These are phyloP conservation scores for Pseudochirops cupreus DNA, from an alignment of 2,797 vertebrate species.

Conservation along the genomic window DNA sequence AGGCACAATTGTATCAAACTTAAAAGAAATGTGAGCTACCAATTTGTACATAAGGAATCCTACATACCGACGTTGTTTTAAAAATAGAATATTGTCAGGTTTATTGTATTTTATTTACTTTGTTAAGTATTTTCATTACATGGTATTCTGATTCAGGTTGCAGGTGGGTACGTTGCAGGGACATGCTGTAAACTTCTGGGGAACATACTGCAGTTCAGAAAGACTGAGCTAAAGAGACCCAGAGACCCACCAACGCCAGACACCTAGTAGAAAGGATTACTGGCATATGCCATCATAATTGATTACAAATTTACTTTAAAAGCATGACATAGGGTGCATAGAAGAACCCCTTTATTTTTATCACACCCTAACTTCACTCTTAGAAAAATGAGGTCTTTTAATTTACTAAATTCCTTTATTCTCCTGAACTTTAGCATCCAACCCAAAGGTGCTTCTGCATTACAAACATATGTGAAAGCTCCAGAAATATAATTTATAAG, in stretches of 20 bases:
- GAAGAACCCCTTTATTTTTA: not conserved
- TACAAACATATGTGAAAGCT: not conserved
- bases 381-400: not conserved
- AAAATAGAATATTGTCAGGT: not conserved
- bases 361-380: not conserved
- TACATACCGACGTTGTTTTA: not conserved
- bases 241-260: not conserved
- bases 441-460: not conserved
- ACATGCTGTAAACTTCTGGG: not conserved
- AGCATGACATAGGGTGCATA: not conserved
- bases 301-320: not conserved
- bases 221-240: not conserved
- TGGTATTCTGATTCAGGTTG: not conserved
- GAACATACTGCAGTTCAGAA: not conserved
- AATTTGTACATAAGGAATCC: not conserved
- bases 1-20: not conserved
- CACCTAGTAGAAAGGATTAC: not conserved
- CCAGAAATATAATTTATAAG: not conserved
- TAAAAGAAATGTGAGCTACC: not conserved
- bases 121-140: not conserved
- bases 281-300: not conserved
- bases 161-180: not conserved
- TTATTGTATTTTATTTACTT: not conserved
- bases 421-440: not conserved
- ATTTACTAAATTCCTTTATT: not conserved